A percentile compares a stretch with the other conserved stretches of the same genome.
phyloP scores from a whole-genome alignment of 2,888 invertebrate species.

The Acronicta alni region DNA sequence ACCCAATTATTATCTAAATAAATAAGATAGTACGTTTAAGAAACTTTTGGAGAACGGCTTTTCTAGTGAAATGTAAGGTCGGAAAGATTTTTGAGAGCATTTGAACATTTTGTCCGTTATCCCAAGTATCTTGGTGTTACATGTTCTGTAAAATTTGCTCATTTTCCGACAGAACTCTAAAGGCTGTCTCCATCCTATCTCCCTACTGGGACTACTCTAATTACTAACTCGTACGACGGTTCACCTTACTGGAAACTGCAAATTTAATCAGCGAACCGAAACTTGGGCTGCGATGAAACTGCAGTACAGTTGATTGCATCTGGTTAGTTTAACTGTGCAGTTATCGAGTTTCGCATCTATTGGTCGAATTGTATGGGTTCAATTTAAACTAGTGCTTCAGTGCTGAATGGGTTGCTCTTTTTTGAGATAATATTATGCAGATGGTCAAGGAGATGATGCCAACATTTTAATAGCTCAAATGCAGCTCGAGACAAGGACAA shows the following conservation, averaged over 20 bases:
- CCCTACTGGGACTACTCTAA: conserved; percentile 53
- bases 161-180: conserved; percentile 27
- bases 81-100: too few species aligned
- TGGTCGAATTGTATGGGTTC: conserved; percentile 47
- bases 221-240: conserved; percentile 56
- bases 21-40: too few species aligned
- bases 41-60: too few species aligned
- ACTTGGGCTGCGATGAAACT: conserved; percentile 66
- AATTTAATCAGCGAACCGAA: conserved; percentile 79
- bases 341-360: conserved; percentile 71
- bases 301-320: conserved; percentile 77
- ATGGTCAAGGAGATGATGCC: background rate
- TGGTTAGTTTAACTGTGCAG: conserved; percentile 74
- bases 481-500: too few species aligned
- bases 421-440: background rate
- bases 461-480: too few species aligned
- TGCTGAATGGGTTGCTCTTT: conserved; percentile 25
- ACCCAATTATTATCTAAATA: too few species aligned
- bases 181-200: conserved; percentile 39
- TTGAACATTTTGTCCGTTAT: background rate
- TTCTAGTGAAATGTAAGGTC: too few species aligned
- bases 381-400: conserved; percentile 34
- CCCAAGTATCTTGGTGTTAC: background rate
- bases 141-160: background rate
- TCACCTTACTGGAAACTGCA: conserved; percentile 67